Conservation (phyloP, 1,140 invertebrate genomes). For the Pseudomyrmex gracilis region DNA sequence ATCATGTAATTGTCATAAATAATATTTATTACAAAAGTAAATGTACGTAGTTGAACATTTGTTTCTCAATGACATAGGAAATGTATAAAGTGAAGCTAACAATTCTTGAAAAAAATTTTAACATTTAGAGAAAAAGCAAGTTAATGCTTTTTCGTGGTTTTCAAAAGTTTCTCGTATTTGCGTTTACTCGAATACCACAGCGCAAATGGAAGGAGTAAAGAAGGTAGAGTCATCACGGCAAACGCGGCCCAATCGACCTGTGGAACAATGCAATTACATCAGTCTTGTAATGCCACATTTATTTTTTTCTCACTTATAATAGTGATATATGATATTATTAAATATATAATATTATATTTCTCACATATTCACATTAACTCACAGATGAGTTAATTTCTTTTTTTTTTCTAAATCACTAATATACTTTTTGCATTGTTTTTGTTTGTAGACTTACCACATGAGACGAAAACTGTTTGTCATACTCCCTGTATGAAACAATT, state of each 20-base stretch:
- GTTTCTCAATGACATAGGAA: slow-evolving; percentile 77
- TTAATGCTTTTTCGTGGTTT: slow-evolving; percentile 82
- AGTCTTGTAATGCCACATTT: no score
- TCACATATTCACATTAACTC: no score
- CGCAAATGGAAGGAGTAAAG: slow-evolving; percentile 96
- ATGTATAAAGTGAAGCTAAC: slow-evolving; percentile 64
- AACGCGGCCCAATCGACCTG: slow-evolving; percentile 98
- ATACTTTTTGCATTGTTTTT: not conserved
- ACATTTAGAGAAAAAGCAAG: slow-evolving; percentile 1
- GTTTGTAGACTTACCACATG: slow-evolving; percentile 91
- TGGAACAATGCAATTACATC: not conserved
- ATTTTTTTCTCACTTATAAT: no score
- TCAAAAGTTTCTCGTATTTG: slow-evolving; percentile 94
- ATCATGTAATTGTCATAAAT: slow-evolving; percentile 77
- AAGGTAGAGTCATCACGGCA: slow-evolving; percentile 97
- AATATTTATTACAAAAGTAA: slow-evolving; percentile 83
- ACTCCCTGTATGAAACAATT: slow-evolving; percentile 98
- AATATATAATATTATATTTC: no score
- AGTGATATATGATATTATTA: not conserved
- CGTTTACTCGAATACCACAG: slow-evolving; percentile 98
- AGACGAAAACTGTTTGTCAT: slow-evolving; percentile 98
- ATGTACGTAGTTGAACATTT: slow-evolving; percentile 76
- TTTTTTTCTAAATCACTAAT: not conserved
- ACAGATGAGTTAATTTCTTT: slow-evolving; percentile 26
- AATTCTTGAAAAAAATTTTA: slow-evolving; percentile 38